Evolutionary conservation across 64 coral and sea anemone species (phyloP).

Genomic region (Platygyra sinensis): DNA sequence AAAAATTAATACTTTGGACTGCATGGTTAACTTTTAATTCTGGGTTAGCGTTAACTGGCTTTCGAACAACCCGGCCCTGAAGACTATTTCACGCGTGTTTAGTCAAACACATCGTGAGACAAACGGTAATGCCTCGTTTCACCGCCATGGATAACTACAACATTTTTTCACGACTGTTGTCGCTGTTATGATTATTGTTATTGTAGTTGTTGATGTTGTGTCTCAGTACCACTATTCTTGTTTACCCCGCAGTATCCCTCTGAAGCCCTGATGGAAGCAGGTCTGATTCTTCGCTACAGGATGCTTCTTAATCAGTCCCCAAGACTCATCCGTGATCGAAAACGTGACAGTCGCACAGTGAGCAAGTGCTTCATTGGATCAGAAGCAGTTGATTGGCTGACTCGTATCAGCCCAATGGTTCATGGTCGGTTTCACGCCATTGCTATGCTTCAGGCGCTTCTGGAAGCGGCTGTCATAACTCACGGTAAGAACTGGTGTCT

Average conservation of each 20-base stretch:
- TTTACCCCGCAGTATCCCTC: not conserved
- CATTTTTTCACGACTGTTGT: no score
- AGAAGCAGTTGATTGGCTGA: conserved; percentile 79
- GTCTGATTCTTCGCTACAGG: conserved; percentile 13
- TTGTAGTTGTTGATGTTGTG: no score
- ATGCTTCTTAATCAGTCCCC: conserved; percentile 47
- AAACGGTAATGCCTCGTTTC: no score
- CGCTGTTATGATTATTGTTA: no score
- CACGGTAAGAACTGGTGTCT: conserved; percentile 43
- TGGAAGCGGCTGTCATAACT: conserved; percentile 72
- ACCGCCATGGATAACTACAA: no score
- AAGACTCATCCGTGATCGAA: conserved; percentile 66
- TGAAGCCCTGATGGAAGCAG: not conserved
- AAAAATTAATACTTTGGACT: no score
- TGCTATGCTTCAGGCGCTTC: conserved; percentile 73
- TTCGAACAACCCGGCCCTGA: no score
- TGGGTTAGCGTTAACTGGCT: no score
- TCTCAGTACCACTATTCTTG: no score
- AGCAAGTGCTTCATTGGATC: conserved; percentile 71
- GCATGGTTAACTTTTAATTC: no score
- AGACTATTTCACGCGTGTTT: no score
- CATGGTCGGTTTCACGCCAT: conserved; percentile 80
- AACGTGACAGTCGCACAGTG: conserved; percentile 29
- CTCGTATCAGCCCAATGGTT: conserved; percentile 63
- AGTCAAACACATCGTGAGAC: no score